Percentiles rank a stretch among this genome's conserved stretches.
phyloP scores from a whole-genome alignment of 2,888 invertebrate species.

The Copidosoma aretas region DNA sequence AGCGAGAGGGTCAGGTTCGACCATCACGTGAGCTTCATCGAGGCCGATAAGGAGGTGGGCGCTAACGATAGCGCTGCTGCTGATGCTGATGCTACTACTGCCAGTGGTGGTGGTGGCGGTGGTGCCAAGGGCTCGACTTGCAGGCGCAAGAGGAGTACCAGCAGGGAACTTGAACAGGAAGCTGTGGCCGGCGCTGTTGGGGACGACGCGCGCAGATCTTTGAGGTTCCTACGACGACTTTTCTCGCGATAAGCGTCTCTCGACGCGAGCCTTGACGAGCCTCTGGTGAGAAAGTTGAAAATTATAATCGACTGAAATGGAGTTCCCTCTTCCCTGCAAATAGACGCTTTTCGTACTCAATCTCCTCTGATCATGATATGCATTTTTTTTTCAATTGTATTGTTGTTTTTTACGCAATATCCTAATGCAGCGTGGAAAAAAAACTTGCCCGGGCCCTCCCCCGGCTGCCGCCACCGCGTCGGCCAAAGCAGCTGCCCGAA shows the following conservation, averaged over 20 bases:
- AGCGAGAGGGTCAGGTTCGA: slow-evolving; percentile 73
- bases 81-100: too few species aligned
- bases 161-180: slow-evolving; percentile 37
- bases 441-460: too few species aligned
- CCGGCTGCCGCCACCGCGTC: too few species aligned
- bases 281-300: slow-evolving; percentile 35
- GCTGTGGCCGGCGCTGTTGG: not conserved
- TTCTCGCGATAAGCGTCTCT: slow-evolving; percentile 35
- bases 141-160: slow-evolving; percentile 43
- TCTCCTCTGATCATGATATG: too few species aligned
- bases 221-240: slow-evolving; percentile 47
- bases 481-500: too few species aligned
- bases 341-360: too few species aligned
- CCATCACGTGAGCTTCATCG: slow-evolving; percentile 70
- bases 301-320: too few species aligned
- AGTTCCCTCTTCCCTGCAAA: too few species aligned
- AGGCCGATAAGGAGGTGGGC: slow-evolving; percentile 55
- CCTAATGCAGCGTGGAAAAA: too few species aligned
- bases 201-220: slow-evolving; percentile 46
- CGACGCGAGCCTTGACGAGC: not conserved
- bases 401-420: too few species aligned
- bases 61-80: too few species aligned
- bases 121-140: slow-evolving; percentile 52
- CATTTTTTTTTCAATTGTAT: too few species aligned
- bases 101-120: slow-evolving; percentile 54